Base-by-base conservation (phyloP, 2,888 invertebrate species). In the Cerceris ruficornis region DNA sequence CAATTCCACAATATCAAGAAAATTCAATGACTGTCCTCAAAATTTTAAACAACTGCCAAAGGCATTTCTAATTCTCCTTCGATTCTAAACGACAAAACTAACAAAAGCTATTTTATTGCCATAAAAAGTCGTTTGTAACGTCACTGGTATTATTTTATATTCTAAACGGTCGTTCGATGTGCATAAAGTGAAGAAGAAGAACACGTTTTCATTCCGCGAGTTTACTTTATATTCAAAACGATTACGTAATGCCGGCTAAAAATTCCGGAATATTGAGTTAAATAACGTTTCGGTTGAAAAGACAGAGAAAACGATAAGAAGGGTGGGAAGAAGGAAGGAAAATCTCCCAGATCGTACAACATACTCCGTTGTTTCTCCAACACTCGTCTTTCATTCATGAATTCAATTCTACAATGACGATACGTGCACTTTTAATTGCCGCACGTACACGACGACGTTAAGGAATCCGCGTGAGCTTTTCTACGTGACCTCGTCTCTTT, bases 341-440 rank as follows among this genome's bases (percentile, higher is more conserved):
- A 78, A 76, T 66, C 60, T 60, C 54, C 62, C 9, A 43, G 17
- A 8, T 7, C 54, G 68, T 59, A 46, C 61, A 15, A 71, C 71
- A 41, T 15, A 28, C 59, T 65, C 59, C 46, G 49, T 41, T 17
- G 11, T 77, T 75, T 73, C 66, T 76, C 68, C 77, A 82, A 77
- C 78, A 71, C 78, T 85, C 77, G 80, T 77, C 82, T 77, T 80
- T 77, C 84, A 86, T 87, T 87, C 87, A 85, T 85, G 77, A 86
- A 81, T 81, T 77, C 76, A 67, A 77, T 64, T 68, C 81, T 39
- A 58, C 64, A 74, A 72, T 75, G 69, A 78, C 78, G 69, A 75
- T 77, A 76, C 75, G 71, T 81, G 77, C 76, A 78, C 69, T 78
- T 77, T 81, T 84, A 84, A 84, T 84, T 82, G 80, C 54, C 42